phyloP scores from a whole-genome alignment of 2,797 vertebrate species.

The Takifugu ocellatus region DNA sequence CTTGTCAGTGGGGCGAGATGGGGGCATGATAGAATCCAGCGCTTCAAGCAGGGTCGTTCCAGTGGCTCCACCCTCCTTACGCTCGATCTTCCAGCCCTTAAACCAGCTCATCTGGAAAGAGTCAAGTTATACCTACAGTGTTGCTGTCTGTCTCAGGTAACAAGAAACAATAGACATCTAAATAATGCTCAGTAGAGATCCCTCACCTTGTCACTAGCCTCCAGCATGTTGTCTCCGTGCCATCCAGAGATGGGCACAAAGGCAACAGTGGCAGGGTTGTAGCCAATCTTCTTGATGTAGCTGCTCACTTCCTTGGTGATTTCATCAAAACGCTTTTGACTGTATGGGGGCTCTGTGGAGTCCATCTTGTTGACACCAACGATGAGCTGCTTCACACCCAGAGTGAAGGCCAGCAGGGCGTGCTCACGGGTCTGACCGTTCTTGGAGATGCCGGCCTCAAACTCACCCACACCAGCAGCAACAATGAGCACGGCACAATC shows the following conservation, averaged over 20 bases:
- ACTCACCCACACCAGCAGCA: slow-evolving; percentile 80
- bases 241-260: slow-evolving; percentile 82
- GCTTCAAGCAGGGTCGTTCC: slow-evolving; percentile 90
- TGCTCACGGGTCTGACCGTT: slow-evolving; percentile 83
- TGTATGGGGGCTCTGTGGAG: slow-evolving; percentile 81
- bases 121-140: neutral
- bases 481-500: slow-evolving; percentile 82
- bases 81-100: slow-evolving; percentile 92
- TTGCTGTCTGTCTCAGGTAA: neutral
- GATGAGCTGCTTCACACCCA: slow-evolving; percentile 80
- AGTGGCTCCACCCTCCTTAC: slow-evolving; percentile 85
- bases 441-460: slow-evolving; percentile 82
- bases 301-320: slow-evolving; percentile 81
- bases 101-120: slow-evolving; percentile 88
- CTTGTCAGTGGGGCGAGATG: slow-evolving; percentile 90
- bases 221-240: slow-evolving; percentile 86
- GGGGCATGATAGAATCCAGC: slow-evolving; percentile 90
- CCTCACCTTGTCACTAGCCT: slow-evolving; percentile 71
- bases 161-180: neutral
- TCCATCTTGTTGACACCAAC: slow-evolving; percentile 85
- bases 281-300: slow-evolving; percentile 85
- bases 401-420: slow-evolving; percentile 77
- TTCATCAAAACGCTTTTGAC: slow-evolving; percentile 77
- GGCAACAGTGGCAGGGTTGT: slow-evolving; percentile 76
- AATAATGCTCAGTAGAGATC: neutral